A percentile compares a stretch with the other conserved stretches of the same genome.
These are phyloP conservation scores for Muscicapa comitata DNA, from an alignment of 2,797 vertebrate genomes.

Conservation along the genomic window DNA sequence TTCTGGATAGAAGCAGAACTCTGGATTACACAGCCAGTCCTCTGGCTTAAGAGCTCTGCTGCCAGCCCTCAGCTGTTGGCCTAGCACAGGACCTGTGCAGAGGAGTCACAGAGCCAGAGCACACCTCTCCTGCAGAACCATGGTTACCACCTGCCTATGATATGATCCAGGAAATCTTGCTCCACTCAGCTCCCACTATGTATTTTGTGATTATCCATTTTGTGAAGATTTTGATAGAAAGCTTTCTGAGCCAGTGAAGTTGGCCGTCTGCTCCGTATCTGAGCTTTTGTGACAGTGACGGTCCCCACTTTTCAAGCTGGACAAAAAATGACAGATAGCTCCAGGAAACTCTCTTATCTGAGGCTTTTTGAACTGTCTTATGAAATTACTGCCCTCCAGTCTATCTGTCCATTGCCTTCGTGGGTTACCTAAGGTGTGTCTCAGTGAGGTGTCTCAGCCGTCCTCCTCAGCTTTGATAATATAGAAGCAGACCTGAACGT, in stretches of 20 bases:
- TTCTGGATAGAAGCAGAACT: neutral
- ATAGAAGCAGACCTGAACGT: neutral
- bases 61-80: neutral
- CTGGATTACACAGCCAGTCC: neutral
- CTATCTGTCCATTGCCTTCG: neutral
- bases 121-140: neutral
- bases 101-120: neutral
- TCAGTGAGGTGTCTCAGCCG: neutral
- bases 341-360: neutral
- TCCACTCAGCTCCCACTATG: neutral
- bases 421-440: neutral
- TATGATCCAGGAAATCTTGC: neutral
- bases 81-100: neutral
- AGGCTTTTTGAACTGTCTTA: neutral
- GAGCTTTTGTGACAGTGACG: neutral
- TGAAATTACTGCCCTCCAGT: neutral
- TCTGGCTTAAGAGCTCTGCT: neutral
- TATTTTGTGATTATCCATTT: neutral
- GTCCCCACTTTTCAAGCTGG: neutral
- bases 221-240: neutral
- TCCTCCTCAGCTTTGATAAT: neutral
- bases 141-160: rapidly evolving
- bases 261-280: neutral
- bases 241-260: neutral
- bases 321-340: neutral